phyloP scores from a whole-genome alignment of 2,797 vertebrate species.

The Hapalemur alaotrensis region DNA sequence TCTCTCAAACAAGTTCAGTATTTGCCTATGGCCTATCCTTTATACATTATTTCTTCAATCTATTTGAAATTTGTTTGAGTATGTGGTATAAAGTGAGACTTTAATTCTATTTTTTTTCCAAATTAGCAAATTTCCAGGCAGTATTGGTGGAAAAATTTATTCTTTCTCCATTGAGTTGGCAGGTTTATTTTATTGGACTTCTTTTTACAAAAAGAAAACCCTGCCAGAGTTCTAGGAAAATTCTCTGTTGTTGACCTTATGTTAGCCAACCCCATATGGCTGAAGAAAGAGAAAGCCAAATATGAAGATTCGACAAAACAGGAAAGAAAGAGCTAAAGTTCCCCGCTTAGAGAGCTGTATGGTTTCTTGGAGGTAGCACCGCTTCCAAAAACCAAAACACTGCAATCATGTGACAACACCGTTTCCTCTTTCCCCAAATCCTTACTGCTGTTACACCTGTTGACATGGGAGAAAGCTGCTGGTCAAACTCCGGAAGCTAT shows the following conservation, averaged over 20 bases:
- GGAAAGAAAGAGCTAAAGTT: neutral
- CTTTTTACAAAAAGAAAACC: neutral
- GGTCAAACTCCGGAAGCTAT: neutral
- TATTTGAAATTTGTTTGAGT: neutral
- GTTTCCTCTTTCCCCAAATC: neutral
- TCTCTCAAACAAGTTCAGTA: neutral
- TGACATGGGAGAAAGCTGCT: neutral
- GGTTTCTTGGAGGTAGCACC: neutral
- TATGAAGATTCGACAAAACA: neutral
- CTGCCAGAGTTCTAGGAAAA: neutral
- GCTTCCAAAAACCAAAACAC: neutral
- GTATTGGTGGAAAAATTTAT: neutral
- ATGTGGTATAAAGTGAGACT: neutral
- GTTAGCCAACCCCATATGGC: neutral
- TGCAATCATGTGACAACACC: accelerated
- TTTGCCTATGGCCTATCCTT: neutral
- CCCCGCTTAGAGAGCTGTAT: neutral
- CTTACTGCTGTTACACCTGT: neutral
- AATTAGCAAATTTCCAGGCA: neutral
- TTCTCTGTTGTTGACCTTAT: neutral
- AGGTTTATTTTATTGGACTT: neutral
- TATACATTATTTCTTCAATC: neutral
- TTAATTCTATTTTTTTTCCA: neutral
- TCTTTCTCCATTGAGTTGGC: neutral
- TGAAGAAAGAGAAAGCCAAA: neutral